Conservation (phyloP, 2,888 invertebrate genomes). For the Cyaniris semiargus region DNA sequence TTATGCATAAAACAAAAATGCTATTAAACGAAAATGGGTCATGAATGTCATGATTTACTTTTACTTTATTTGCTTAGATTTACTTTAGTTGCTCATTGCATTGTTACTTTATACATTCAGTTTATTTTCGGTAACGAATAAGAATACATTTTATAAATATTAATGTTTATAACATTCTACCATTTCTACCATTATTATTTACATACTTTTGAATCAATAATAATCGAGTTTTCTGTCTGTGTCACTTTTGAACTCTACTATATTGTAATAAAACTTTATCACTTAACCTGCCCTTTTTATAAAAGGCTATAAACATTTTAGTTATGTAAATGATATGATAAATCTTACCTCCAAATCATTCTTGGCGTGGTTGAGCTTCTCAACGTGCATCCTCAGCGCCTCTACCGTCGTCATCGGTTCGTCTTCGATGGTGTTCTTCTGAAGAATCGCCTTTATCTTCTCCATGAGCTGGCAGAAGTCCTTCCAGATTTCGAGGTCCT, state of each 20-base stretch:
- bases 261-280: constrained; percentile 2
- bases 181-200: too few species aligned
- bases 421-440: constrained; percentile 87
- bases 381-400: constrained; percentile 90
- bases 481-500: constrained; percentile 91
- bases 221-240: neutral
- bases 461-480: constrained; percentile 90
- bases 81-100: neutral
- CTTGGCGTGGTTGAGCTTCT: constrained; percentile 89
- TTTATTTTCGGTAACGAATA: neutral
- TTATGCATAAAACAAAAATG: too few species aligned
- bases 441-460: constrained; percentile 87
- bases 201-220: neutral
- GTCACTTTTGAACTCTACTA: neutral
- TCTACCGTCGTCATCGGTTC: constrained; percentile 90
- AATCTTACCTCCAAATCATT: constrained; percentile 85
- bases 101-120: neutral
- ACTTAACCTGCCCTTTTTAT: neutral
- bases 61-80: too few species aligned
- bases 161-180: too few species aligned
- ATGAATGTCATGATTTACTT: too few species aligned
- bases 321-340: neutral
- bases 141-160: neutral
- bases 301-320: neutral
- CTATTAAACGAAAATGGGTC: too few species aligned